A percentile compares a stretch with the other conserved stretches of the same genome.
phyloP scores from a whole-genome alignment of 2,797 vertebrate genomes.

The Poeciliopsis gracilis region DNA sequence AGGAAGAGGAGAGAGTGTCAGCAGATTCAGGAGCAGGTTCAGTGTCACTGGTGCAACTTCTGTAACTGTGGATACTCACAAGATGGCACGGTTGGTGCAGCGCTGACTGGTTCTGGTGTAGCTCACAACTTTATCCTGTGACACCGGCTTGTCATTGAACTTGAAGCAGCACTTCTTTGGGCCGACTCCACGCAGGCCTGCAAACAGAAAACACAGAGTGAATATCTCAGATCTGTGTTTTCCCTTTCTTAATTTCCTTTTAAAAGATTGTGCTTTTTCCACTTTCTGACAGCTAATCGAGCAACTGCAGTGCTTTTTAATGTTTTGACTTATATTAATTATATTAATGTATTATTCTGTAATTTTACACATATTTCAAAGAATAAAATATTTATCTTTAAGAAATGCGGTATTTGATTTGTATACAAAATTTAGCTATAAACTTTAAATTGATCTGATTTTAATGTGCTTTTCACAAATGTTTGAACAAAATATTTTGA shows the following conservation, averaged over 20 bases:
- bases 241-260: background rate
- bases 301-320: background rate
- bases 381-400: background rate
- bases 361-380: background rate
- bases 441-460: background rate
- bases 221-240: background rate
- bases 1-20: conserved; percentile 1
- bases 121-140: conserved; percentile 15
- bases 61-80: conserved; percentile 62
- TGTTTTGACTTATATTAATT: background rate
- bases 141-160: conserved; percentile 40
- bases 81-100: conserved; percentile 64
- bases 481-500: background rate
- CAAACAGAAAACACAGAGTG: conserved; percentile 4
- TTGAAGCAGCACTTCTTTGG: conserved; percentile 74
- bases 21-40: too few relatives aligned
- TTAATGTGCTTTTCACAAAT: background rate
- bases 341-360: background rate
- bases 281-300: background rate
- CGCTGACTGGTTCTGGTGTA: conserved; percentile 75
- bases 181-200: conserved; percentile 43
- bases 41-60: background rate
- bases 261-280: background rate
- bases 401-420: background rate
- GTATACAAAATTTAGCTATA: background rate